A percentile compares a stretch with the other conserved stretches of the same genome.
These are phyloP conservation scores for Meteorus sp. DNA, from an alignment of 1,140 invertebrate genomes.

Conservation along the genomic window DNA sequence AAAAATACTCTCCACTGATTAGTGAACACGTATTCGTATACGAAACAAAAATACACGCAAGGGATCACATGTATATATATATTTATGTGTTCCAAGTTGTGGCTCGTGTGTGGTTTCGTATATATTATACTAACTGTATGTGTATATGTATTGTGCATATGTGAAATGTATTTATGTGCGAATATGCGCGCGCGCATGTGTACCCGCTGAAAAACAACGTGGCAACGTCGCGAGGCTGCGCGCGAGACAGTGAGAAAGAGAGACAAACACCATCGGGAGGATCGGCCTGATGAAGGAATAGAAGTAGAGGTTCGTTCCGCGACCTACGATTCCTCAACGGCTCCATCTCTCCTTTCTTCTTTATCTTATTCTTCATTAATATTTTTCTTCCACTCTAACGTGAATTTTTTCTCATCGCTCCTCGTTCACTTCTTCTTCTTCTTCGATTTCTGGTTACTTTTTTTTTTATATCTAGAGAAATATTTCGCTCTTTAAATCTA, in stretches of 20 bases:
- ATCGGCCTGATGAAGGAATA: neutral
- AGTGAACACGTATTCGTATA: conserved; percentile 9
- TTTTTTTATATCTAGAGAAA: neutral
- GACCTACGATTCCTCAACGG: conserved; percentile 26
- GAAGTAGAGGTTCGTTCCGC: conserved; percentile 12
- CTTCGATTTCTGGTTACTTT: neutral
- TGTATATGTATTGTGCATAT: neutral
- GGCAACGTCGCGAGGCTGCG: conserved; percentile 8
- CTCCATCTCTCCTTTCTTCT: conserved; percentile 5
- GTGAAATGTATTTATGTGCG: neutral
- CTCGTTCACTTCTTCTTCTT: conserved; percentile 3
- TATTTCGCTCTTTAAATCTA: conserved; percentile 29
- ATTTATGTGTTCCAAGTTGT: neutral
- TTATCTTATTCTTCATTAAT: conserved; percentile 4
- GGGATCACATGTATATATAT: neutral
- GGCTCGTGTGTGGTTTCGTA: neutral
- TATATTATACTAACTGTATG: neutral
- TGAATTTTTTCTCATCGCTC: neutral
- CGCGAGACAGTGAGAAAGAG: neutral
- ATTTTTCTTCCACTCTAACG: neutral
- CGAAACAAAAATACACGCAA: neutral
- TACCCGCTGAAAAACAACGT: conserved; percentile 2
- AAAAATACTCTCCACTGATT: conserved; percentile 2
- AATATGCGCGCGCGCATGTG: conserved; percentile 9
- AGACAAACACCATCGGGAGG: neutral